Evolutionary conservation across 2,888 invertebrate genomes (phyloP), one percentile per base, ranked within the genome.

Genomic region (Synergus umbraculus): DNA sequence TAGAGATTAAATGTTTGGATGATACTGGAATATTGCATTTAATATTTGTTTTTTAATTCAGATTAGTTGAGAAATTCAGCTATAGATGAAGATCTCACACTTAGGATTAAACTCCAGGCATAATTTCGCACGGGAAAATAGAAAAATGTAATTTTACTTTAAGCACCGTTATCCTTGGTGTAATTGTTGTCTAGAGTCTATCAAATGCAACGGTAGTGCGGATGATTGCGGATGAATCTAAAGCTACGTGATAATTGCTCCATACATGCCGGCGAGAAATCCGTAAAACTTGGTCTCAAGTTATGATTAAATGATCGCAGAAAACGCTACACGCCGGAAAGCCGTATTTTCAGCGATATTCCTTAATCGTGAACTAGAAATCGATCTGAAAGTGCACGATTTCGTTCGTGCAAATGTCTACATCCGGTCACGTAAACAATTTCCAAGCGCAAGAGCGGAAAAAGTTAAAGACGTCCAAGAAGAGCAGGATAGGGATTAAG

Each of bases 391-490:
- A 73, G 49, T 29, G 46, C 46, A 63, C 46, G 69, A 78, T 78
- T 69, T 37, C 78, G 83, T 82, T 84, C 82, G 82, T 79, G 82
- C 82, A 81, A 84, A 84, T 82, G 84, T 82, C 77, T 82, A 81
- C 85, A 84, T 88, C 87, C 88, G 87, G 87, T 89, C 89, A 88
- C 88, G 89, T 87, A 85, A 82, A 88, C 87, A 85, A 83, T 78
- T 78, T 78, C 76, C 44, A 49, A 41, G 65, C n/a, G 65, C 10
- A 76, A 69, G 58, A 77, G 64, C 69, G 67, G 67, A 77, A 13
- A 73, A 65, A 18, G 49, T 4, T 22, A 76, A 73, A 65, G 60
- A 43, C 77, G 46, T 65, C 67, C 44, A 76, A 49, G 63, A 49
- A 54, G 66, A 64, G 76, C 67, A n/a, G 43, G 8, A 65, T 13